Evolutionary conservation across 2,797 vertebrate genomes (phyloP), one percentile per base, ranked within the genome.

Genomic region (Megalops cyprinoides): DNA sequence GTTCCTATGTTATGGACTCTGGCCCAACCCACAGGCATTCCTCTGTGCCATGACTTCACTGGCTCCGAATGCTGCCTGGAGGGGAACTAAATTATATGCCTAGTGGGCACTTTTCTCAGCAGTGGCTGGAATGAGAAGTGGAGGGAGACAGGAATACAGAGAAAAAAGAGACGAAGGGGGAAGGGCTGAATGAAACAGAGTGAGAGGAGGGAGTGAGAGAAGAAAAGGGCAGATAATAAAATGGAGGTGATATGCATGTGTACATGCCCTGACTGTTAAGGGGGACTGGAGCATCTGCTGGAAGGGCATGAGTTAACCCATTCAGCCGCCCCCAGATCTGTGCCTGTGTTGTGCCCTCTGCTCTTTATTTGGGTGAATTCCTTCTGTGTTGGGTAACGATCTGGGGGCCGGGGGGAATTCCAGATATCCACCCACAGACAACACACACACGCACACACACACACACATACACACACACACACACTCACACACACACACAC

Each of bases 371-470:
- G 23, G 34, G 48, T 65, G 28, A 79, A 82, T 82, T 82, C 81
- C 78, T 79, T 53, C 12, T 53, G 71, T 69, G 23, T 55, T 80
- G 82, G 62, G 31, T 83, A 83, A 79, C 28, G 65, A 74, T 82
- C 51, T 78, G 75, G 65, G 31, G 84, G 58, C 67, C 25, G n/a
- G 85, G 82, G 76, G 78, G 73, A n/a, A 42, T 65, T 58, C 80
- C 67, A 79, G 14, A 69, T 25, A 76, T 76, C 60, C 75, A 74
- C 67, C 75, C 74, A 56, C 48, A 79, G 56, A 74, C 56, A 71
- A 2, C 4, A 69, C 10, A 49, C 60, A 44, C 56, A 42, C 37
- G 6, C n/a, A 48, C 76, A 79, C 60, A 37, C 44, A 25, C 73
- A 25, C 10, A 31, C 73, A 10, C 73, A 75, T 42, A 49, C n/a